Conservation (phyloP, 2,888 invertebrate genomes). For the Dromius quadrimaculatus region DNA sequence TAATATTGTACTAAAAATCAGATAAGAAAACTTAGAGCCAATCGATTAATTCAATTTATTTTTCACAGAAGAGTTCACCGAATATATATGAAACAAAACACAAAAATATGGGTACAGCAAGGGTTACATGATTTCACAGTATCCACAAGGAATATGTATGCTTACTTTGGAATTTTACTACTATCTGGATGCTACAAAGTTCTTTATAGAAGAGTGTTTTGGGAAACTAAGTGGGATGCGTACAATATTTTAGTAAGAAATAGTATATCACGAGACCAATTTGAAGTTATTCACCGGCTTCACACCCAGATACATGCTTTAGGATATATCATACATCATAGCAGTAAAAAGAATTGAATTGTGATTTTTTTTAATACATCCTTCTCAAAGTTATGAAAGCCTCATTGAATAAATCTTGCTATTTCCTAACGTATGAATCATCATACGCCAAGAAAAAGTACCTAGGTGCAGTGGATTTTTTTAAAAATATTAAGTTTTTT, state of each 20-base stretch:
- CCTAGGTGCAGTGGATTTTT: too few relatives aligned
- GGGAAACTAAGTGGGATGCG: conserved; percentile 51
- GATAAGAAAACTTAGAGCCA: conserved; percentile 36
- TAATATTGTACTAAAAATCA: conserved; percentile 23
- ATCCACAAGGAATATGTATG: conserved; percentile 16
- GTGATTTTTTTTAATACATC: too few relatives aligned
- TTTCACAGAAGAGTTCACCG: conserved; percentile 23
- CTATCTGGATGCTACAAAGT: conserved; percentile 48
- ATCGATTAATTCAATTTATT: conserved; percentile 45
- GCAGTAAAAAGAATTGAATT: too few relatives aligned
- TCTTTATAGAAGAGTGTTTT: conserved; percentile 46
- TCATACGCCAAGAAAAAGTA: too few relatives aligned
- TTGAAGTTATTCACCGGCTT: conserved; percentile 54
- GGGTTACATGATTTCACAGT: conserved; percentile 37
- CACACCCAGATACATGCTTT: too few relatives aligned
- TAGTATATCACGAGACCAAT: conserved; percentile 53
- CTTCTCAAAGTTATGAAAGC: too few relatives aligned
- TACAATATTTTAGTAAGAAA: conserved; percentile 50
- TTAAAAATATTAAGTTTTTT: too few relatives aligned
- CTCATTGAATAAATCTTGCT: too few relatives aligned
- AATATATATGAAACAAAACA: conserved; percentile 34
- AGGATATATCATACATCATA: too few relatives aligned
- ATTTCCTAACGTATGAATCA: too few relatives aligned
- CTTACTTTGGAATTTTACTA: conserved; percentile 26
- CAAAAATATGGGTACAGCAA: conserved; percentile 33